Percentiles rank a stretch among this genome's conserved stretches.
phyloP scores from a whole-genome alignment of 2,888 invertebrate species.

The Cetonia aurata region DNA sequence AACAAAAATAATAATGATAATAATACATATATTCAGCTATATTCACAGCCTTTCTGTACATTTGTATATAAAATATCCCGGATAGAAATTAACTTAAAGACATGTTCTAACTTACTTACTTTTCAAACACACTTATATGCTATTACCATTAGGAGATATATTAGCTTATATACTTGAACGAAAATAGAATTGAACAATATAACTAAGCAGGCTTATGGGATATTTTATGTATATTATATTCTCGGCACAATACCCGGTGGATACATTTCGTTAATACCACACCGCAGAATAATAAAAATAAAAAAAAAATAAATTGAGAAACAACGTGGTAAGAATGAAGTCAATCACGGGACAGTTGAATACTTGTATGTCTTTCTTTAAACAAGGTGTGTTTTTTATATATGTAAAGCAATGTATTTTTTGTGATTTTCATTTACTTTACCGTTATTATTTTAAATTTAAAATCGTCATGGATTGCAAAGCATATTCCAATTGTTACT shows the following conservation, averaged over 20 bases:
- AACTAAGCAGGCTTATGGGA: constrained; percentile 32
- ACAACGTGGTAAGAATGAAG: constrained; percentile 21
- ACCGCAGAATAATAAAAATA: background rate
- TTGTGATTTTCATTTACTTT: constrained; percentile 48
- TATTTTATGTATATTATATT: constrained; percentile 44
- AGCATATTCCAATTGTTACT: constrained; percentile 56
- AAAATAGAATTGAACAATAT: constrained; percentile 1
- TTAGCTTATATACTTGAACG: background rate
- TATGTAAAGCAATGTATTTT: constrained; percentile 51
- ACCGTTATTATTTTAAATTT: constrained; percentile 60
- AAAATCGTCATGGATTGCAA: constrained; percentile 62
- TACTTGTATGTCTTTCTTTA: constrained; percentile 61
- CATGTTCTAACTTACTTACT: constrained; percentile 1
- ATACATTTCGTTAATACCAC: constrained; percentile 40
- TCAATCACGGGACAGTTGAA: constrained; percentile 42
- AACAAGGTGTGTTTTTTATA: constrained; percentile 57
- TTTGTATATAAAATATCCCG: constrained; percentile 49
- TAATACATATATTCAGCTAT: constrained; percentile 50
- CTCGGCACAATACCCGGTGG: constrained; percentile 40
- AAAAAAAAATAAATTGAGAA: constrained; percentile 4
- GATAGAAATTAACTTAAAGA: constrained; percentile 1
- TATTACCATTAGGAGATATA: background rate
- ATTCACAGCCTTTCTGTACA: constrained; percentile 54
- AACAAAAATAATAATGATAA: constrained; percentile 41
- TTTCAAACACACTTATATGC: constrained; percentile 9